Evolutionary conservation across 2,888 invertebrate genomes (phyloP).

Genomic region (Hipparchia sbordonii): DNA sequence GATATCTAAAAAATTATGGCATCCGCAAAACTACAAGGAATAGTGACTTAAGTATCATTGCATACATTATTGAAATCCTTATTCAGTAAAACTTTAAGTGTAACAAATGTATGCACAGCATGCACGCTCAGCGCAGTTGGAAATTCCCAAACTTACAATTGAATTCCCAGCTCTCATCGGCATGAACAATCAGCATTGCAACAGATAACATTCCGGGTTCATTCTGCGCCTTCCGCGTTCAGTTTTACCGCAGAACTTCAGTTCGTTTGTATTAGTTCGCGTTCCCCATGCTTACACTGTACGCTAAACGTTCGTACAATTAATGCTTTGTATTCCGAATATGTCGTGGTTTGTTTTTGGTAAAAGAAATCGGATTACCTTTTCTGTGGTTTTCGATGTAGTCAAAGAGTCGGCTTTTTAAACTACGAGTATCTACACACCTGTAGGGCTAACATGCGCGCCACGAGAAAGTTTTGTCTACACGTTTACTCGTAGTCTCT

Average conservation of each 20-base stretch:
- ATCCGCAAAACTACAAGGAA: too few relatives aligned
- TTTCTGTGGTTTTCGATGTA: not conserved
- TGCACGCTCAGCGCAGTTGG: conserved; percentile 9
- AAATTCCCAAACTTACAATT: conserved; percentile 24
- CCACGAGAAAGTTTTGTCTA: too few relatives aligned
- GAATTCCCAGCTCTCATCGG: conserved; percentile 24
- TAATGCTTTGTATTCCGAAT: conserved; percentile 10
- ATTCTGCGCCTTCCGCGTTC: conserved; percentile 11
- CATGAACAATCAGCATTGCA: conserved; percentile 27
- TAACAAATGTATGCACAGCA: not conserved
- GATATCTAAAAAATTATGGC: too few relatives aligned
- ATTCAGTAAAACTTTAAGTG: not conserved
- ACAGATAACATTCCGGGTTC: conserved; percentile 22
- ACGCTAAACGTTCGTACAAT: conserved; percentile 12
- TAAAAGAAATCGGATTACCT: not conserved
- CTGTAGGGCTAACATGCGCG: too few relatives aligned
- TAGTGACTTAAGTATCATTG: not conserved
- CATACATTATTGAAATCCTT: not conserved
- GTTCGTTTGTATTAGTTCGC: conserved; percentile 19
- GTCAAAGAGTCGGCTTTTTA: not conserved
- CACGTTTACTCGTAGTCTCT: too few relatives aligned
- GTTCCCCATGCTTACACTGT: not conserved
- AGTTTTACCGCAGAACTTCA: conserved; percentile 19
- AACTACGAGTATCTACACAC: too few relatives aligned
- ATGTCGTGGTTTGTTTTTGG: not conserved